phyloP scores from a whole-genome alignment of 2,113 vertebrate genomes.

The Nanger granti region DNA sequence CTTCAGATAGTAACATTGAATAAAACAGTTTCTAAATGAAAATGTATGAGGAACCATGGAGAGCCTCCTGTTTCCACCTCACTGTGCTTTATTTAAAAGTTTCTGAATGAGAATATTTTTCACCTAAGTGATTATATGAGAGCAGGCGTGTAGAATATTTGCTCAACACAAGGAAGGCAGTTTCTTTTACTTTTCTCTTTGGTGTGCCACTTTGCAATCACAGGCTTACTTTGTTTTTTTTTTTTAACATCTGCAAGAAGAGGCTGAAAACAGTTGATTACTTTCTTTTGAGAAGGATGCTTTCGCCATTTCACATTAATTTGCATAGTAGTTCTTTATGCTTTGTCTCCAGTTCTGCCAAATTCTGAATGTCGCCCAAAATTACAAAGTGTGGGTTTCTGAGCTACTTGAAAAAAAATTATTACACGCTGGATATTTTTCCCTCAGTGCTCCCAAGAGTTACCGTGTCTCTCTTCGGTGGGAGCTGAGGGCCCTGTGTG shows the following conservation, averaged over 20 bases:
- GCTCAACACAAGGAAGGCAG: too few species aligned
- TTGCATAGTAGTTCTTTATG: slow-evolving; percentile 36
- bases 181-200: background rate
- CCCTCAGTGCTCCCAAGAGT: background rate
- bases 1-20: background rate
- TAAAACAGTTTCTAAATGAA: background rate
- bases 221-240: background rate
- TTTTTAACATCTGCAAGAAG: background rate
- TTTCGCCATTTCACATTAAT: background rate
- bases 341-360: slow-evolving; percentile 46
- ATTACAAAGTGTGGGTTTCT: slow-evolving; percentile 20
- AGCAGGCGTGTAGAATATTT: background rate
- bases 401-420: background rate
- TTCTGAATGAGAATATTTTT: background rate
- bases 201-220: background rate
- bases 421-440: background rate
- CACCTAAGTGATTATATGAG: background rate
- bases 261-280: background rate
- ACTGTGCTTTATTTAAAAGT: background rate
- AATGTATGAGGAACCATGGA: background rate
- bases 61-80: background rate
- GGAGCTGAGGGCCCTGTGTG: background rate
- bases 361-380: slow-evolving; percentile 26
- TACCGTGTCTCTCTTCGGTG: background rate
- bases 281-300: slow-evolving; percentile 33